Evolutionary conservation across 2,797 vertebrate species (phyloP), one percentile per base, ranked within the genome.

Genomic region (Parauchenoglanis punctatus): DNA sequence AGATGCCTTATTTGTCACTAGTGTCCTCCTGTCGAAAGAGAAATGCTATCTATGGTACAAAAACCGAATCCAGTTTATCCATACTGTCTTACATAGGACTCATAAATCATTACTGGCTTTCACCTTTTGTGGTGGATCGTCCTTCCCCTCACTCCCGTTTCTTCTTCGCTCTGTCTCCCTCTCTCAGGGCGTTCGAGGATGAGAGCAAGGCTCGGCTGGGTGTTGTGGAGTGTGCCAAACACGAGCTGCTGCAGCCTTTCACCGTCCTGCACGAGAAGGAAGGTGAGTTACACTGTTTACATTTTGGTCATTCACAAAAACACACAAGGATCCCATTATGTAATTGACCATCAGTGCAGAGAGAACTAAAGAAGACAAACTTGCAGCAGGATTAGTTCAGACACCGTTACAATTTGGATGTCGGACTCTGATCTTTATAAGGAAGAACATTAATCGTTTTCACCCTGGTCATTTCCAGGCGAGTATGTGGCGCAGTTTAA

Each of bases 401-500:
- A 59, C 2, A 59, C 4, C 77, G 0, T 78, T 56, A 49, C 65
- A 15, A 2, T 75, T 46, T 75, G 72, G 11, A 52, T 8, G 20
- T 20, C 4, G 54, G 54, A 78, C 17, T 31, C 28, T 54, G 15
- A 15, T 61, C 58, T 25, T 81, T 58, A 49, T 61, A 58, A n/a
- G 25, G 4, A 4, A 3, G 28, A 1, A 13, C 20, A 80, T 46
- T 23, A 73, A 28, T 76, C 46, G 17, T n/a, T 31, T 56, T 35
- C 35, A 35, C 3, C 20, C 76, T 58, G 28, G 7, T 28, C 70
- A 56, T 78, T 56, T 86, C 40, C 91, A 99, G 98, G 97, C 65
- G 98, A 99, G 93, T 96, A 96, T 91, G 98, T 99, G 58, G 98
- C 98, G 85, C 98, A 99, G 96, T 99, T 99, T 94, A 99, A 99